Evolutionary conservation across 2,888 invertebrate species (phyloP).

Genomic region (Agrochola macilenta): DNA sequence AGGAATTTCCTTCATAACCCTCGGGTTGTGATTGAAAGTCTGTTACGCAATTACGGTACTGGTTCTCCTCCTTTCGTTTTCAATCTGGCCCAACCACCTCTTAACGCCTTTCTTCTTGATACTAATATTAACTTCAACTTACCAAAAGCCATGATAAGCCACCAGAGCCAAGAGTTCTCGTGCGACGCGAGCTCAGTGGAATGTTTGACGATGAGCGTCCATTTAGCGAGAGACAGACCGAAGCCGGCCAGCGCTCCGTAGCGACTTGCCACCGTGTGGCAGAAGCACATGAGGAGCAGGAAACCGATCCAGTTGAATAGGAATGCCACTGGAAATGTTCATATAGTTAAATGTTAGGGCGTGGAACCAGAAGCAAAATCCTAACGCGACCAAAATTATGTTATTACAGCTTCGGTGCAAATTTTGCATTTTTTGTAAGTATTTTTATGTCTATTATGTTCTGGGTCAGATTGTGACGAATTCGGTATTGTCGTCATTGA

Average conservation of each 20-base stretch:
- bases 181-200: conserved; percentile 96
- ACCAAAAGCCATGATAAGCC: conserved; percentile 98
- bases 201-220: conserved; percentile 98
- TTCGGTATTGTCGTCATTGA: too few relatives aligned
- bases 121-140: conserved; percentile 70
- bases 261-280: conserved; percentile 97
- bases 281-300: conserved; percentile 97
- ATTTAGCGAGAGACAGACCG: conserved; percentile 97
- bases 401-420: background rate
- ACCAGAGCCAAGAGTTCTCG: conserved; percentile 98
- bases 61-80: too few relatives aligned
- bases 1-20: background rate
- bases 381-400: background rate
- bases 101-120: background rate
- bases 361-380: background rate
- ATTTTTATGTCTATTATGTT: background rate
- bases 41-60: background rate
- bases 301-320: conserved; percentile 99
- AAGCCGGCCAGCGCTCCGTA: conserved; percentile 98
- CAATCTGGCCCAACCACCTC: background rate
- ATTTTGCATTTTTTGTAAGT: background rate
- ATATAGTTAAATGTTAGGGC: background rate
- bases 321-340: conserved; percentile 93
- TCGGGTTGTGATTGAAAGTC: background rate
- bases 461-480: too few relatives aligned